These are phyloP conservation scores for Stichopus chloronotus DNA, from an alignment of 35 echinoderm and acorn worm genomes.

Conservation along the genomic window DNA sequence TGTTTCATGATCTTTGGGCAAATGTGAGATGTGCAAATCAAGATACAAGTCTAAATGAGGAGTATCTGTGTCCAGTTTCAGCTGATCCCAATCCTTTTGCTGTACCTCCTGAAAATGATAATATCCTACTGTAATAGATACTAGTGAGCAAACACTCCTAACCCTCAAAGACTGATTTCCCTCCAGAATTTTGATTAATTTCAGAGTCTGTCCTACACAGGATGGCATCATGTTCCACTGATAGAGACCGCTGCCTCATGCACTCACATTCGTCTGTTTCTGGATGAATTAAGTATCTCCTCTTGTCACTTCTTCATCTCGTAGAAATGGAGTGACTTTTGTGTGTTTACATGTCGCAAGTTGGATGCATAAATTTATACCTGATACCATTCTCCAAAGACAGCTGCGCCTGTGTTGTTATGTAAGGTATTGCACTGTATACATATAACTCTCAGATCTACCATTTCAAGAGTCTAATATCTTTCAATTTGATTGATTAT, in stretches of 20 bases:
- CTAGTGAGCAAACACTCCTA: slow-evolving; percentile 10
- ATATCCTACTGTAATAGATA: slow-evolving; percentile 4
- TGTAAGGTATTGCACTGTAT: no score
- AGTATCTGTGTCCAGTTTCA: background rate
- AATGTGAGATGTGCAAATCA: no score
- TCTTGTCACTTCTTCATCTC: background rate
- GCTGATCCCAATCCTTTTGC: background rate
- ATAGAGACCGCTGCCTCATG: background rate
- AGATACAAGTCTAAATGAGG: no score
- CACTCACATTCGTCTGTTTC: background rate
- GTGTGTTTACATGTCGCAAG: slow-evolving; percentile 1
- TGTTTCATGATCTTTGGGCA: no score
- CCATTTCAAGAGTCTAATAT: no score
- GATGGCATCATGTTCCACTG: background rate
- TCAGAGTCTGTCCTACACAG: slow-evolving; percentile 1
- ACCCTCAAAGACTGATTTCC: slow-evolving; percentile 23
- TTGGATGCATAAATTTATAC: background rate
- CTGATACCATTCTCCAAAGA: background rate
- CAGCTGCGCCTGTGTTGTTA: no score
- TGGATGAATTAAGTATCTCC: background rate
- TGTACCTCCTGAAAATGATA: background rate
- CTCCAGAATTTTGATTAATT: slow-evolving; percentile 25
- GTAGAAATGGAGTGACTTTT: background rate
- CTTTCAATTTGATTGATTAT: no score
- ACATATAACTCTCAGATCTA: no score